Percentiles rank a stretch among this genome's conserved stretches.
Evolutionary conservation across 2,888 invertebrate genomes (phyloP).

Genomic region (Hyles lineata): DNA sequence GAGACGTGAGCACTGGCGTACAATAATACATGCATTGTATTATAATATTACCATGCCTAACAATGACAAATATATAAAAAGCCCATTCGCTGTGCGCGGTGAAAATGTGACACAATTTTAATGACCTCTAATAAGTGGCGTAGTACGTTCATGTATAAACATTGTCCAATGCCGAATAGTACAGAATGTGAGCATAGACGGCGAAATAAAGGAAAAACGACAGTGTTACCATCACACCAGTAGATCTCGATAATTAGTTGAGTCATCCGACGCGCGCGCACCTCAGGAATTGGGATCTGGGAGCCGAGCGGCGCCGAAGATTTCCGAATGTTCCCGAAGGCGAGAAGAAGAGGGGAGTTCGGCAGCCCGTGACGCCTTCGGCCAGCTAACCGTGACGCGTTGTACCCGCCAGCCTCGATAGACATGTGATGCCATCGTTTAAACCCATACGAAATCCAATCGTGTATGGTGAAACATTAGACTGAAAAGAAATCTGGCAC

Average conservation of each 20-base stretch:
- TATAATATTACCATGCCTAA: conserved; percentile 39
- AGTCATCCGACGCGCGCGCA: conserved; percentile 55
- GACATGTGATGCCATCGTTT: conserved; percentile 57
- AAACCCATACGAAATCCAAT: conserved; percentile 50
- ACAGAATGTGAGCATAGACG: conserved; percentile 45
- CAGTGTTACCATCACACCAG: conserved; percentile 62
- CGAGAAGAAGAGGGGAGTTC: conserved; percentile 61
- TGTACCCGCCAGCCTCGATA: conserved; percentile 60
- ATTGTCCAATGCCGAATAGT: conserved; percentile 21
- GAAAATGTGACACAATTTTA: conserved; percentile 34
- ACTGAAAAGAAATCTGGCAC: conserved; percentile 20
- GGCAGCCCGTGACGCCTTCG: conserved; percentile 68
- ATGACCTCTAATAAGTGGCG: conserved; percentile 33
- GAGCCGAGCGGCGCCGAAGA: conserved; percentile 63
- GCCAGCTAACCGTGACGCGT: conserved; percentile 67
- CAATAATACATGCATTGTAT: conserved; percentile 44
- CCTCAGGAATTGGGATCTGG: conserved; percentile 64
- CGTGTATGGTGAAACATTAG: conserved; percentile 1
- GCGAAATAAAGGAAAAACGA: conserved; percentile 54
- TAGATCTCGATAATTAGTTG: conserved; percentile 67
- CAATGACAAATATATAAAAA: conserved; percentile 44
- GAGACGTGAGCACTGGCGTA: conserved; percentile 35
- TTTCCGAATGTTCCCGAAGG: conserved; percentile 55
- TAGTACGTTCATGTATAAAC: background rate
- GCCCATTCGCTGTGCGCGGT: conserved; percentile 33